Conservation (phyloP, 2,797 vertebrate genomes). For the Lepidocolaptes lacrymiger region DNA sequence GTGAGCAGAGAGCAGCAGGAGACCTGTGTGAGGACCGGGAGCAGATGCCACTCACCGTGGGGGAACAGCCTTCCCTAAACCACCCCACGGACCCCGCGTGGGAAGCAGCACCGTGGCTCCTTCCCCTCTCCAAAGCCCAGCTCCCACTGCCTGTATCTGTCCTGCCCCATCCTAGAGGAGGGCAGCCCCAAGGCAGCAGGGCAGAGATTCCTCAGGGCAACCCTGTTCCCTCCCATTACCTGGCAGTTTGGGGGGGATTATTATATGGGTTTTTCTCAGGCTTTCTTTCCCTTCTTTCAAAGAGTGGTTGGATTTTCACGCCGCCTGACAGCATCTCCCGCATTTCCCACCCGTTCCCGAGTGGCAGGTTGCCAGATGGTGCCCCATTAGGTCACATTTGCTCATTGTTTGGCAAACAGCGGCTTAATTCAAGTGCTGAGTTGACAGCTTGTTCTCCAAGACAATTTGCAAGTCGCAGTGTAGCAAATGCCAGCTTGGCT, state of each 20-base stretch:
- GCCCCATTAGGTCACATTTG: conserved; percentile 69
- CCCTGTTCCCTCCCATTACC: not conserved
- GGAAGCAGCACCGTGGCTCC: accelerated
- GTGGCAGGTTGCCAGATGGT: conserved; percentile 70
- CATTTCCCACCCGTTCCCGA: not conserved
- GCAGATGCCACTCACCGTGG: not conserved
- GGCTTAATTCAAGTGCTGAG: conserved; percentile 69
- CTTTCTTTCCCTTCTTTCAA: not conserved
- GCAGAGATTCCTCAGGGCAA: not conserved
- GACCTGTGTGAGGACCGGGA: accelerated
- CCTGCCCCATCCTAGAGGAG: too few species aligned
- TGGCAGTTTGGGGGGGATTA: not conserved
- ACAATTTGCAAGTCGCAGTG: conserved; percentile 63
- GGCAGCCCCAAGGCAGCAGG: not conserved
- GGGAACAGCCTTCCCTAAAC: not conserved
- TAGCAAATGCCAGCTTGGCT: conserved; percentile 69
- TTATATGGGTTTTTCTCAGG: too few species aligned
- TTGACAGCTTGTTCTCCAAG: conserved; percentile 73
- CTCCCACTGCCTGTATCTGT: not conserved
- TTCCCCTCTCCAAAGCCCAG: not conserved
- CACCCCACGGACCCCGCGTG: accelerated
- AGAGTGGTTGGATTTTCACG: not conserved
- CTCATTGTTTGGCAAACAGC: conserved; percentile 72
- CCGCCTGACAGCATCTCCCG: not conserved
- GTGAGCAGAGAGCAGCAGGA: not conserved